Base-by-base conservation (phyloP, 2,113 vertebrate genomes). In the Grammatotria lemairii region DNA sequence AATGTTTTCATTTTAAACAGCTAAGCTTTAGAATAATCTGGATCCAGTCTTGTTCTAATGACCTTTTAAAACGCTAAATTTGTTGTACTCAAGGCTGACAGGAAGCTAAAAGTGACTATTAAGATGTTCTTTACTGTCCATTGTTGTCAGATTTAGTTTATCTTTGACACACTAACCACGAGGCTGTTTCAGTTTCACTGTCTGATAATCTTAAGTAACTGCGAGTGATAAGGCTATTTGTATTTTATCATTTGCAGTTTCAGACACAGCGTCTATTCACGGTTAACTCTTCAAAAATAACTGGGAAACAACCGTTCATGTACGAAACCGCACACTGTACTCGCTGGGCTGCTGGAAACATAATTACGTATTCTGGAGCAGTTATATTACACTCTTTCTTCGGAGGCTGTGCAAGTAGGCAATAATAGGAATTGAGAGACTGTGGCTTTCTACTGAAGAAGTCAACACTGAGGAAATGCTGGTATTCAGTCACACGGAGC, bases 381-480 rank as follows among this genome's bases (percentile, higher is more conserved):
- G 58, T 91, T 89, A 82, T 92, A 84, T 92, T 89, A 70, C 63
- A 63, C 26, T 58, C 49, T 84, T 49, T 92, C 81, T 90, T 28
- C 13, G 13, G 38, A 60, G 84, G 45, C 81, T 10, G 51, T 16
- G 13, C 83, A 88, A 51, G 26, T 31, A 78, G 26, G 88, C 79
- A 45, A 88, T 88, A 86, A 87, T 86, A 79, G 83, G 78, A 93
- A 90, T 55, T 87, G 87, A 85, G 68, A 53, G 45, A 28, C 81
- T 90, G 70, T 53, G 73, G 85, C 86, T 84, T 54, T 81, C 84
- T 85, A 65, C 92, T 87, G 82, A 81, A 78, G 86, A 73, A 91
- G 55, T 92, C 89, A 88, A 82, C 80, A 84, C 7, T 31, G 54
- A 88, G 81, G 53, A 83, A 88, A 81, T 75, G 17, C 31, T 38